These are phyloP conservation scores for Spilosoma lubricipeda DNA, from an alignment of 2,888 invertebrate genomes.

Conservation along the genomic window DNA sequence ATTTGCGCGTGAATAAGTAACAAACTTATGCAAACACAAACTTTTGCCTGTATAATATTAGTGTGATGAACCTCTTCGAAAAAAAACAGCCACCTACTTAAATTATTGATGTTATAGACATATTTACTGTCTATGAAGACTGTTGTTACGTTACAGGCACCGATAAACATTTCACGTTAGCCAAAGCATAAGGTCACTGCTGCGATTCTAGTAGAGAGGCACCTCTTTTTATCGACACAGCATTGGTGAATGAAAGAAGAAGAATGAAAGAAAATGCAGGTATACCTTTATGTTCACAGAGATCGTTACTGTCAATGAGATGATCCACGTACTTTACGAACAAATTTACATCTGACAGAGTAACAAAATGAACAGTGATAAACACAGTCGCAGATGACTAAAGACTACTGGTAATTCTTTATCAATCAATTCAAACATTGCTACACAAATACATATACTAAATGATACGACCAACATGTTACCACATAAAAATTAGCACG, in stretches of 20 bases:
- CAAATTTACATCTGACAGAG: neutral
- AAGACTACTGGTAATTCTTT: neutral
- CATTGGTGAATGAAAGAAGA: too few species aligned
- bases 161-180: too few species aligned
- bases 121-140: neutral
- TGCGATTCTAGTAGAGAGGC: too few species aligned
- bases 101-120: neutral
- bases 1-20: too few species aligned
- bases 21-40: too few species aligned
- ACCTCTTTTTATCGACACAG: too few species aligned
- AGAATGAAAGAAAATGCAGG: too few species aligned
- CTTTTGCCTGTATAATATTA: too few species aligned
- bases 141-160: too few species aligned
- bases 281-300: too few species aligned
- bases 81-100: neutral
- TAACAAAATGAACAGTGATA: neutral
- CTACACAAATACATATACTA: neutral
- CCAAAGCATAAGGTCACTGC: too few species aligned
- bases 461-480: neutral
- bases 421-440: constrained; percentile 1
- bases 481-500: constrained; percentile 10
- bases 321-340: neutral
- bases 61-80: neutral
- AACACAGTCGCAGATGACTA: neutral
- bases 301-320: too few species aligned